Base-by-base conservation (phyloP, 2,113 vertebrate genomes). In the Acrocephalus arundinaceus region DNA sequence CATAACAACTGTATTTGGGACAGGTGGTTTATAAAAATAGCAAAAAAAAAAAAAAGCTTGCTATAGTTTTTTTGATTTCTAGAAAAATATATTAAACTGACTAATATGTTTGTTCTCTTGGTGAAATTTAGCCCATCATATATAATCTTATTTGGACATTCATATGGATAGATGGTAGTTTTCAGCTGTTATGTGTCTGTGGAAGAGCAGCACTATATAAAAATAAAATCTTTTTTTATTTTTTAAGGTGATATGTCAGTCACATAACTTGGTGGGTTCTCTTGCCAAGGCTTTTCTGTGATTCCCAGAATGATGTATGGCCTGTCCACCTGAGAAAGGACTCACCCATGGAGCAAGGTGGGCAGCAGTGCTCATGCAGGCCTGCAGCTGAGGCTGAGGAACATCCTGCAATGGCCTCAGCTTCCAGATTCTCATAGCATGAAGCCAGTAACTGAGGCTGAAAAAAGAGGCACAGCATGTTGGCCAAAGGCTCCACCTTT, bases 21-120 rank as follows among this genome's bases (percentile, higher is more conserved):
- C 76, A 67, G 65, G 54, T 92, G 76, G 48, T 89, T 62, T 91
- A 93, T 73, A 94, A 97, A 91, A 95, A 84, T 67, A 92, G 52
- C 22, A 85, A 67, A 65, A 76, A 46, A 93, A 24, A 51, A 89
- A 75, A 61, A 25, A 51, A 93, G 62, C 13, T 77, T 87, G 61
- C 31, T 77, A 16, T 78, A 82, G 37, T 85, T 75, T n/a, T 90
- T 80, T 76, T 9, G n/a, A 68, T 92, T 84, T 59, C 80, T 85
- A 93, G 57, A 94, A 93, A 97, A 95, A 95, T 61, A 61, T 77
- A 75, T 92, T 70, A 85, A 51, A 37, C 65, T 85, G 49, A 48
- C 72, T 17, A 33, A 28, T 59, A 19, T 10, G 21, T 85, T 88
- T 16, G 24, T 87, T 88, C 12, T 88, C 54, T 67, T 70, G 12